Conservation (phyloP, 2,797 vertebrate genomes). For the Hafferia zeledoni region DNA sequence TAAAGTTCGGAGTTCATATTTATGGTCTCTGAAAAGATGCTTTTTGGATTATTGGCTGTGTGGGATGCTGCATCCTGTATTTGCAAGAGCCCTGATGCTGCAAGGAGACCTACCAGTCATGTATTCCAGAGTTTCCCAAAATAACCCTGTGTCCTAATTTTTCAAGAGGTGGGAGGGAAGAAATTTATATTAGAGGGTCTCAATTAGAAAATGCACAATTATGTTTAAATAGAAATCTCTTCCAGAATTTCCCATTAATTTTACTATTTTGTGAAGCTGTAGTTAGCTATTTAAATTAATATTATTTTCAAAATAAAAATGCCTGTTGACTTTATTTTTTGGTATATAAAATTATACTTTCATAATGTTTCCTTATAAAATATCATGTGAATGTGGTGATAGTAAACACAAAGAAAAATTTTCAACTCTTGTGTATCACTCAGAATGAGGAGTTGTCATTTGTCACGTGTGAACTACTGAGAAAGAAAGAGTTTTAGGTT, state of each 20-base stretch:
- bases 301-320: background rate
- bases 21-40: background rate
- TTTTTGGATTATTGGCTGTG: background rate
- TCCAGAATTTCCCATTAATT: background rate
- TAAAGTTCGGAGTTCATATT: background rate
- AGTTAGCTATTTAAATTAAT: background rate
- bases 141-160: slow-evolving; percentile 1
- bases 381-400: background rate
- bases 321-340: background rate
- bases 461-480: background rate
- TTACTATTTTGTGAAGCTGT: background rate
- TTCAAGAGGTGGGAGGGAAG: background rate
- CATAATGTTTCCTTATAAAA: background rate
- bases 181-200: background rate
- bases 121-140: background rate
- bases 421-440: background rate
- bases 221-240: background rate
- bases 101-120: background rate
- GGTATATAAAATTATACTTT: background rate
- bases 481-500: background rate
- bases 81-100: background rate
- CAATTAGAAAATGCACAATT: background rate
- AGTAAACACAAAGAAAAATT: background rate
- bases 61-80: background rate
- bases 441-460: background rate